Evolutionary conservation across 2,797 vertebrate genomes (phyloP).

Genomic region (Argentina silus): DNA sequence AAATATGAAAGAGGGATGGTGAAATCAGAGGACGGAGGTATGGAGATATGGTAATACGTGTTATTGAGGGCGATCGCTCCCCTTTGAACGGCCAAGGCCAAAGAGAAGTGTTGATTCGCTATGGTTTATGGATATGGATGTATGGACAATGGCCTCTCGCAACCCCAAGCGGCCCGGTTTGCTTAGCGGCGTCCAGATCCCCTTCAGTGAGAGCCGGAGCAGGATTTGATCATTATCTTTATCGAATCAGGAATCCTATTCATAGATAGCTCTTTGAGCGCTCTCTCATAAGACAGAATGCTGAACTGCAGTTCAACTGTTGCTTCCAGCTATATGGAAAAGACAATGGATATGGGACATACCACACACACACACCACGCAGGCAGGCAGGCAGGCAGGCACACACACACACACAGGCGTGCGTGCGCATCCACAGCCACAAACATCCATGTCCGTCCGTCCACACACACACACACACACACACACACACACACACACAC

Average conservation of each 20-base stretch:
- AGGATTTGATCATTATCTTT: neutral
- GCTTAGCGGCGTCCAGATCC: neutral
- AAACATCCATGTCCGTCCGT: constrained; percentile 1
- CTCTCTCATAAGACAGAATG: neutral
- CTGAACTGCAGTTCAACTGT: neutral
- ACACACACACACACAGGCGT: too few relatives aligned
- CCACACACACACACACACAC: constrained; percentile 1
- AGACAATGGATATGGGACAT: constrained; percentile 1
- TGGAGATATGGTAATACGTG: constrained; percentile 56
- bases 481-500: constrained; percentile 10
- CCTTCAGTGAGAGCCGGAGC: too few relatives aligned
- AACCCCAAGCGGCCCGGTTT: constrained; percentile 17
- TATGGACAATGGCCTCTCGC: constrained; percentile 63
- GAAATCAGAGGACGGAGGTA: constrained; percentile 50
- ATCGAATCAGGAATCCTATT: neutral
- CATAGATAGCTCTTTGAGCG: neutral
- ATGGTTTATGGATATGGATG: constrained; percentile 62
- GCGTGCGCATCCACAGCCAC: too few relatives aligned
- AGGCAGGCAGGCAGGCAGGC: too few relatives aligned
- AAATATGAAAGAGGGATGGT: constrained; percentile 66
- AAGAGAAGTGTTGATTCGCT: constrained; percentile 63
- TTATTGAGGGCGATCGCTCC: constrained; percentile 47
- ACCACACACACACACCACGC: too few relatives aligned
- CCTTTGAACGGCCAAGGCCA: constrained; percentile 37
- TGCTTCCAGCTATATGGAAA: constrained; percentile 16